phyloP scores from a whole-genome alignment of 2,888 invertebrate genomes.

The Metellina segmentata region DNA sequence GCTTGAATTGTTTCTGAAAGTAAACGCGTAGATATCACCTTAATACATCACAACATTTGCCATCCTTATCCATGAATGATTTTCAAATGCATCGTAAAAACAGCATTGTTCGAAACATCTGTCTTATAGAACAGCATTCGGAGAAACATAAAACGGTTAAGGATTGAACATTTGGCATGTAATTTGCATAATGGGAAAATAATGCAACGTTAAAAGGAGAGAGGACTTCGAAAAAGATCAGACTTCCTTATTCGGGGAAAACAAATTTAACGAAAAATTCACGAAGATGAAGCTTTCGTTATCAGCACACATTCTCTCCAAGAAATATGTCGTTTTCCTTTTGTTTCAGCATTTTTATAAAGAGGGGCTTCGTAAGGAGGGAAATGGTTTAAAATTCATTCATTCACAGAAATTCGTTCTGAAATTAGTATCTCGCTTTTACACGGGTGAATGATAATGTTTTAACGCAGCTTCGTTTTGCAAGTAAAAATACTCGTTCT shows the following conservation, averaged over 20 bases:
- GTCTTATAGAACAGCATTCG: constrained; percentile 3
- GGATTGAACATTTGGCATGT: constrained; percentile 9
- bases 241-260: background rate
- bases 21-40: background rate
- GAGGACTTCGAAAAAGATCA: background rate
- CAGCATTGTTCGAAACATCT: constrained; percentile 2
- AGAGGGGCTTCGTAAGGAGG: background rate
- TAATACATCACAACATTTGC: constrained; percentile 1
- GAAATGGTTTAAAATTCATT: background rate
- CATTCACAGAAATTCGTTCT: background rate
- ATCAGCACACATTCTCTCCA: background rate
- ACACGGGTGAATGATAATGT: background rate
- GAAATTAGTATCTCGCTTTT: background rate
- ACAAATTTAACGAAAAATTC: background rate
- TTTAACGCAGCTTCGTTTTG: background rate
- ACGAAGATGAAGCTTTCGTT: background rate
- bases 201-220: constrained; percentile 16
- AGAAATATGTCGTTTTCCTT: background rate
- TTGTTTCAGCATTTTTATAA: background rate
- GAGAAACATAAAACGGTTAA: constrained; percentile 10
- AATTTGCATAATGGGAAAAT: constrained; percentile 27
- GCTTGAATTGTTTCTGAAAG: background rate
- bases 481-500: background rate
- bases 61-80: background rate
- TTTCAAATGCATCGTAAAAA: background rate